Evolutionary conservation across 2,797 vertebrate species (phyloP).

Genomic region (Falco novaeseelandiae): DNA sequence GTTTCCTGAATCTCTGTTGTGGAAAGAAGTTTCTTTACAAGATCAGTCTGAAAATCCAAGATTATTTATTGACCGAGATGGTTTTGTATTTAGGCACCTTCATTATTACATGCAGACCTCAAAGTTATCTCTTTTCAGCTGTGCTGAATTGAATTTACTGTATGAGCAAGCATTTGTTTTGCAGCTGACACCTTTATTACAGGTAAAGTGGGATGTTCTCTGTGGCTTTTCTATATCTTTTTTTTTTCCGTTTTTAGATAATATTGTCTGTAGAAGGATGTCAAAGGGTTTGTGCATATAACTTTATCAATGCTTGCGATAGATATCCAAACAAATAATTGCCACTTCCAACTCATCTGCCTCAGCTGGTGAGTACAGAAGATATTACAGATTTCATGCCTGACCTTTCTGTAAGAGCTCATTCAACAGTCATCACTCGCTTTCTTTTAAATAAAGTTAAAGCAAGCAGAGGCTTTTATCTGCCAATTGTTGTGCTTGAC

Average conservation of each 20-base stretch:
- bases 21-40: neutral
- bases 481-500: neutral
- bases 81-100: neutral
- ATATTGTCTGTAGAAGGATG: neutral
- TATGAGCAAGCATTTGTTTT: constrained; percentile 67
- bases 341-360: neutral
- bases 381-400: neutral
- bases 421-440: neutral
- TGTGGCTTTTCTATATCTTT: neutral
- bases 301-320: neutral
- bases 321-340: neutral
- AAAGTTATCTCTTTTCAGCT: neutral
- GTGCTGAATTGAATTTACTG: constrained; percentile 51
- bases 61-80: neutral
- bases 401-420: neutral
- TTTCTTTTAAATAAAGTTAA: neutral
- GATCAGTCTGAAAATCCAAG: neutral
- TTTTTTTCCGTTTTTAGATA: neutral
- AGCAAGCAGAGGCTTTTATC: neutral
- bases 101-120: neutral
- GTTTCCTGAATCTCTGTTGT: neutral
- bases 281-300: neutral
- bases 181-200: constrained; percentile 65
- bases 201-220: constrained; percentile 36
- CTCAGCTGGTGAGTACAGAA: neutral